phyloP scores from a whole-genome alignment of 2,888 invertebrate species.

The Drosophila kokeensis region DNA sequence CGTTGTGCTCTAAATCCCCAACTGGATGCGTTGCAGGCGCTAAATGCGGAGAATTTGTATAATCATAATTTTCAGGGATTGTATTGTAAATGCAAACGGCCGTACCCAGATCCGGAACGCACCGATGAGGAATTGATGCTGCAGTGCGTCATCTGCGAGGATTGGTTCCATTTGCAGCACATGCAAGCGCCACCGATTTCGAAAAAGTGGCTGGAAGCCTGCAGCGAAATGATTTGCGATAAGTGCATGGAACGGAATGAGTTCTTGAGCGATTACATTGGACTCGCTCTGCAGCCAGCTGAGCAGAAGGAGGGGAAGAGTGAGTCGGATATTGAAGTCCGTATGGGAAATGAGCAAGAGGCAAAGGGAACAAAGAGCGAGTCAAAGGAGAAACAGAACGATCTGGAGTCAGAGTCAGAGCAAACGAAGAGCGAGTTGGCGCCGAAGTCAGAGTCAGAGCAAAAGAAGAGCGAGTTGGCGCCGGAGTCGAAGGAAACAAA shows the following conservation, averaged over 20 bases:
- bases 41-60: slow-evolving; percentile 91
- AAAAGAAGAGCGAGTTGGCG: not conserved
- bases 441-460: no score
- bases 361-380: not conserved
- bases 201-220: slow-evolving; percentile 87
- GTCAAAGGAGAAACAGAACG: slow-evolving; percentile 16
- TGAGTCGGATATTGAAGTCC: slow-evolving; percentile 71
- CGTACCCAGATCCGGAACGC: slow-evolving; percentile 97
- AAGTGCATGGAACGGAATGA: slow-evolving; percentile 91
- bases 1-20: slow-evolving; percentile 78
- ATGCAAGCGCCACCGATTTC: slow-evolving; percentile 85
- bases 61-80: slow-evolving; percentile 97
- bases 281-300: slow-evolving; percentile 80
- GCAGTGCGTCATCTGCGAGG: slow-evolving; percentile 98
- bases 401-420: not conserved
- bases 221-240: slow-evolving; percentile 93
- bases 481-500: not conserved
- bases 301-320: slow-evolving; percentile 48
- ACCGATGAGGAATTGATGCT: slow-evolving; percentile 95
- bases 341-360: slow-evolving; percentile 37
- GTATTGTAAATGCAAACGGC: slow-evolving; percentile 96
- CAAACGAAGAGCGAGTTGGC: not conserved
- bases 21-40: slow-evolving; percentile 78
- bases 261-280: slow-evolving; percentile 90
- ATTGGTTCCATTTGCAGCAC: slow-evolving; percentile 97